Conservation (phyloP, 2,797 vertebrate genomes). For the Allobates femoralis region DNA sequence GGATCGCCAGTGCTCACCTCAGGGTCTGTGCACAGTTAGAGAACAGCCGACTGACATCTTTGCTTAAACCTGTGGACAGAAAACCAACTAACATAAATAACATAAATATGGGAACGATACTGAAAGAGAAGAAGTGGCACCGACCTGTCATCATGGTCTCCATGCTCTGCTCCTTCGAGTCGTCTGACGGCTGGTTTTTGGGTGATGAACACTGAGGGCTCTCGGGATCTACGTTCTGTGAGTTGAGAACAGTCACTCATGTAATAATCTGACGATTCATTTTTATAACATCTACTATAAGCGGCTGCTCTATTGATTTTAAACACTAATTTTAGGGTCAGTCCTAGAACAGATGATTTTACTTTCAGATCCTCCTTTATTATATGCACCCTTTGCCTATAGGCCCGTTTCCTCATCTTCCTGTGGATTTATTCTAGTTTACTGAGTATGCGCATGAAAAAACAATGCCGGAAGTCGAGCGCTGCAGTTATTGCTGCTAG, state of each 20-base stretch:
- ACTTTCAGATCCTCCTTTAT: not conserved
- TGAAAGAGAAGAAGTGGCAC: not conserved
- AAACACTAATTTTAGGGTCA: not conserved
- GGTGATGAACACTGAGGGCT: constrained; percentile 64
- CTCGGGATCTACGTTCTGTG: constrained; percentile 71
- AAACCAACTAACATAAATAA: constrained; percentile 30
- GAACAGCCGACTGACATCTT: constrained; percentile 75
- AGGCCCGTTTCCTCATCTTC: no score
- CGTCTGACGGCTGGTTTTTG: constrained; percentile 69
- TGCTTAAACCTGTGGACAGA: constrained; percentile 74
- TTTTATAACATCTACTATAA: not conserved
- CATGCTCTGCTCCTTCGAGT: constrained; percentile 64
- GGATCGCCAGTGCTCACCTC: constrained; percentile 73
- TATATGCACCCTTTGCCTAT: not conserved
- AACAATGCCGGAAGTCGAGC: not conserved
- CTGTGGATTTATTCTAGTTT: not conserved
- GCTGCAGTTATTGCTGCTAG: not conserved
- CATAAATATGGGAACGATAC: not conserved
- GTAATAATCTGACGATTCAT: not conserved
- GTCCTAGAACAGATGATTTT: not conserved
- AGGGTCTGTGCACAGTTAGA: constrained; percentile 75
- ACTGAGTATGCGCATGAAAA: not conserved
- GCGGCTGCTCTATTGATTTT: not conserved
- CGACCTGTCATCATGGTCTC: constrained; percentile 73
- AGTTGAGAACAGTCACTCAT: not conserved